These are phyloP conservation scores for Galerucella nymphaeae DNA, from an alignment of 2,888 invertebrate genomes.

Conservation along the genomic window DNA sequence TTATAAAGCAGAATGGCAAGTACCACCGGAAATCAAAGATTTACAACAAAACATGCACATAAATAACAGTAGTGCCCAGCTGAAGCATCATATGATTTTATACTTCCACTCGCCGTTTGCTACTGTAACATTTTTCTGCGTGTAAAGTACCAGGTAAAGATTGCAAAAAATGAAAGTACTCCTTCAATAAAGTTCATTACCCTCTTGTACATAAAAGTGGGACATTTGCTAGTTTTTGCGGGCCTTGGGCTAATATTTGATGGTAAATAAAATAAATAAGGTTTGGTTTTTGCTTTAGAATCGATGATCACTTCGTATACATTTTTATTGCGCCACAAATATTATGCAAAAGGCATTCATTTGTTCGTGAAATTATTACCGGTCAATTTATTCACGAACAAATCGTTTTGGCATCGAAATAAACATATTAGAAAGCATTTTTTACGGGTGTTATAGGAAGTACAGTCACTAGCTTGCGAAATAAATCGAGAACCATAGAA, in stretches of 20 bases:
- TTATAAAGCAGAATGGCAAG: no score
- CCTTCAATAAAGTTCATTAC: conserved; percentile 14
- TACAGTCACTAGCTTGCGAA: not conserved
- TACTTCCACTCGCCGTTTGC: no score
- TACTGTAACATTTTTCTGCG: not conserved
- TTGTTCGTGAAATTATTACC: conserved; percentile 8
- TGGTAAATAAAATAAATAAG: conserved; percentile 14
- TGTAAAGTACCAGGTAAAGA: not conserved
- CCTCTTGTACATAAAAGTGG: conserved; percentile 12
- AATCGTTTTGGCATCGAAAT: not conserved
- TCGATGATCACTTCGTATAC: conserved; percentile 5
- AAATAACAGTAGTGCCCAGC: no score
- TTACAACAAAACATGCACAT: no score
- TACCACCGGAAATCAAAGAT: no score
- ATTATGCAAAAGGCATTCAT: conserved; percentile 14
- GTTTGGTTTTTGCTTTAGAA: conserved; percentile 17
- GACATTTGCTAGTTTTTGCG: conserved; percentile 15
- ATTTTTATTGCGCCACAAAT: not conserved
- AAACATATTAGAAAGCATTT: not conserved
- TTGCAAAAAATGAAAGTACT: conserved; percentile 23
- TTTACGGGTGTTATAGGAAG: not conserved
- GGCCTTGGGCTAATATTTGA: conserved; percentile 19
- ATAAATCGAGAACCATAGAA: no score
- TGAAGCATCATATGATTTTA: no score
- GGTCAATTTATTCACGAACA: conserved; percentile 7